A percentile compares a stretch with the other conserved stretches of the same genome.
These are phyloP conservation scores for Ammodytes marinus DNA, from an alignment of 2,113 vertebrate genomes.

Conservation along the genomic window DNA sequence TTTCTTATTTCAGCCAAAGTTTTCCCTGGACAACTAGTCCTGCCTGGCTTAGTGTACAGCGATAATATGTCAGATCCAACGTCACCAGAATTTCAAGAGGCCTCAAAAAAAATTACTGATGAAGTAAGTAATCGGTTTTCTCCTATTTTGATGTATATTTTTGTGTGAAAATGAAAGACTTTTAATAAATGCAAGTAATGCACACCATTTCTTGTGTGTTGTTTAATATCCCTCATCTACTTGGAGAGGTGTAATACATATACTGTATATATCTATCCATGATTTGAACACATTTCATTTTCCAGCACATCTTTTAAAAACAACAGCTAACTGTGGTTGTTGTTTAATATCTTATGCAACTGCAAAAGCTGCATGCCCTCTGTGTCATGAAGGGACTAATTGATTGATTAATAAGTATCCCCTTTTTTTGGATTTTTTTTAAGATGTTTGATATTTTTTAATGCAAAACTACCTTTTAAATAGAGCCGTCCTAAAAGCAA, in stretches of 20 bases:
- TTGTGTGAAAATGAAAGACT: background rate
- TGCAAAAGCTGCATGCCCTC: background rate
- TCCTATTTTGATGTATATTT: background rate
- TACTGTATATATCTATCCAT: background rate
- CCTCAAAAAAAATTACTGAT: rapidly evolving
- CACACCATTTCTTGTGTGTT: background rate
- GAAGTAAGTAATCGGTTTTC: constrained; percentile 31
- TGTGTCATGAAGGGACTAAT: background rate
- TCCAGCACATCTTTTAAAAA: background rate
- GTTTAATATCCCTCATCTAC: background rate
- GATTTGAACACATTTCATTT: background rate
- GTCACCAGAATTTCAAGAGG: rapidly evolving
- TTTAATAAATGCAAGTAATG: background rate
- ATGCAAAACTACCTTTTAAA: background rate
- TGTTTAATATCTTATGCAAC: background rate
- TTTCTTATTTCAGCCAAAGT: constrained; percentile 66
- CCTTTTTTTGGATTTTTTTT: background rate
- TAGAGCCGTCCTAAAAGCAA: no score
- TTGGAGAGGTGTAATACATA: background rate
- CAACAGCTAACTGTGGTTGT: background rate
- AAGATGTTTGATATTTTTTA: background rate
- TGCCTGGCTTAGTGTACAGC: rapidly evolving
- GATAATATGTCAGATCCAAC: rapidly evolving
- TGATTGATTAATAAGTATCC: background rate
- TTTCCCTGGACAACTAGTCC: constrained; percentile 43